Evolutionary conservation across 2,888 invertebrate species (phyloP).

Genomic region (Neoitamus cyanurus): DNA sequence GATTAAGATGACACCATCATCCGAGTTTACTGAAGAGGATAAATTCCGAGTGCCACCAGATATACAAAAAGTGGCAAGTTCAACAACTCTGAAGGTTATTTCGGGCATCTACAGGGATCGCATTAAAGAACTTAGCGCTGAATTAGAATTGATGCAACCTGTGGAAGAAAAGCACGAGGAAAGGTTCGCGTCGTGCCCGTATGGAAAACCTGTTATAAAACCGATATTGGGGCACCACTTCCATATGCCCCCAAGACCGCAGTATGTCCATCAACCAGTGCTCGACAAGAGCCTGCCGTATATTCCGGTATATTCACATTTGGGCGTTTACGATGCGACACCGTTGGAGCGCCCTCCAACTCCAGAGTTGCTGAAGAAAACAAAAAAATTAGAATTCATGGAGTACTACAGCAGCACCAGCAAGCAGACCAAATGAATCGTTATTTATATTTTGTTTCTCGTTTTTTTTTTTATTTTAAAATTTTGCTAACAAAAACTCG

Average conservation of each 20-base stretch:
- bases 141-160: slow-evolving; percentile 59
- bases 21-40: slow-evolving; percentile 62
- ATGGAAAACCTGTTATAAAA: slow-evolving; percentile 69
- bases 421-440: slow-evolving; percentile 31
- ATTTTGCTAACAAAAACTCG: slow-evolving; percentile 28
- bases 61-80: slow-evolving; percentile 78
- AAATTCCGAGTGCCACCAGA: slow-evolving; percentile 77
- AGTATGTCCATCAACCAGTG: slow-evolving; percentile 61
- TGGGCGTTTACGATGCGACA: slow-evolving; percentile 71
- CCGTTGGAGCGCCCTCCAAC: slow-evolving; percentile 71
- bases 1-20: slow-evolving; percentile 64
- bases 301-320: slow-evolving; percentile 77
- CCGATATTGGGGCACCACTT: slow-evolving; percentile 73
- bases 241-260: slow-evolving; percentile 65
- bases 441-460: neutral
- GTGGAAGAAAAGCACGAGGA: slow-evolving; percentile 60
- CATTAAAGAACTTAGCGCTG: neutral
- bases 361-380: slow-evolving; percentile 68
- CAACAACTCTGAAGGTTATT: slow-evolving; percentile 79
- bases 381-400: slow-evolving; percentile 60
- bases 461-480: neutral
- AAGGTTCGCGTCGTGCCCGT: slow-evolving; percentile 55
- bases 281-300: slow-evolving; percentile 74
- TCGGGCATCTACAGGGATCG: slow-evolving; percentile 53
- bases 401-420: slow-evolving; percentile 56